Evolutionary conservation across 2,113 vertebrate genomes (phyloP).

Genomic region (Orycteropus afer): DNA sequence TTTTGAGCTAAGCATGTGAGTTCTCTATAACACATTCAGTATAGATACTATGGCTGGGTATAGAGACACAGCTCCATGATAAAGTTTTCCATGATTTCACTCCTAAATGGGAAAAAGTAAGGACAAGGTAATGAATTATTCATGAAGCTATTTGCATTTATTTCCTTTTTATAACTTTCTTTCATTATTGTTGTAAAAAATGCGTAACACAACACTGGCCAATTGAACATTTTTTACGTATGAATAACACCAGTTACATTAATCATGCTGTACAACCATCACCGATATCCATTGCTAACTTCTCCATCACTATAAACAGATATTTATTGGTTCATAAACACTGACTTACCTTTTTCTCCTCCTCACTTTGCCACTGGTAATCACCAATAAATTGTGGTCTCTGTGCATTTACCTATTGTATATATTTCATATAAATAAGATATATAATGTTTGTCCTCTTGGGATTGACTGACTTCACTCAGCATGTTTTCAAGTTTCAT

Average conservation of each 20-base stretch:
- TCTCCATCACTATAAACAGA: not conserved
- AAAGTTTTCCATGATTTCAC: conserved; percentile 42
- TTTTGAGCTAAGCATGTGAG: not conserved
- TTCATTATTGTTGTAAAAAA: not conserved
- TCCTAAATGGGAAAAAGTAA: conserved; percentile 44
- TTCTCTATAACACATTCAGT: not conserved
- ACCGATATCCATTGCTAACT: not conserved
- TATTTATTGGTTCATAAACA: not conserved
- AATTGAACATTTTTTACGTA: not conserved
- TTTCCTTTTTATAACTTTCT: not conserved
- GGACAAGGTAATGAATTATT: conserved; percentile 13
- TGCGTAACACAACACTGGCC: not conserved
- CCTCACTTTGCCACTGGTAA: not conserved
- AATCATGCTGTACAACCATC: not conserved
- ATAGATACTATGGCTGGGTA: not conserved
- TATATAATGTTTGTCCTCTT: not conserved
- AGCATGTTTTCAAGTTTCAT: not conserved
- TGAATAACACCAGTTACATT: not conserved
- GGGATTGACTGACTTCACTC: not conserved
- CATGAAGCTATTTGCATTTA: not conserved
- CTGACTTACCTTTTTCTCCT: not conserved
- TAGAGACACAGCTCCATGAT: not conserved
- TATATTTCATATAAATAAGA: not conserved
- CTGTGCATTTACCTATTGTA: not conserved
- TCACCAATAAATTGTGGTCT: not conserved